Evolutionary conservation across 2,797 vertebrate genomes (phyloP).

Genomic region (Alcedo quadribrachys): DNA sequence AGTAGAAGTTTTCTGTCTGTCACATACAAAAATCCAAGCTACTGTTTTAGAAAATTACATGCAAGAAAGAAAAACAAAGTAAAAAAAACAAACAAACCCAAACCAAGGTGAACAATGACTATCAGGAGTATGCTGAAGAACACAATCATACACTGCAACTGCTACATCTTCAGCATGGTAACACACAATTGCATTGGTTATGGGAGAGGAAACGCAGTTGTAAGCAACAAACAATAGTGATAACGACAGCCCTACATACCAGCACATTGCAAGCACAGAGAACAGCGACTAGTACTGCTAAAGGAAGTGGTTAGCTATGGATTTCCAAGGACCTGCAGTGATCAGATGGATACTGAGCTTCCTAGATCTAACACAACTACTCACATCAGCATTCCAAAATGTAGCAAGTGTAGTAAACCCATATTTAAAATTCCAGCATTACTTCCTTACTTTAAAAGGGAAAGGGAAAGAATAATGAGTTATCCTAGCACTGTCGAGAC

Average conservation of each 20-base stretch:
- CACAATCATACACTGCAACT: neutral
- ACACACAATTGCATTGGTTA: neutral
- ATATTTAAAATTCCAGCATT: neutral
- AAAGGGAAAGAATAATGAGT: neutral
- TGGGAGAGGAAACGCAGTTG: neutral
- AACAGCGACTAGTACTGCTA: neutral
- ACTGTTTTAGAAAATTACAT: neutral
- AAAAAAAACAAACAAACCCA: neutral
- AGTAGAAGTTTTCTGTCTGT: neutral
- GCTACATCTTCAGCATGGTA: neutral
- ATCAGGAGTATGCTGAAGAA: neutral
- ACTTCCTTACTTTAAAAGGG: neutral
- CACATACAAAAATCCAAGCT: neutral
- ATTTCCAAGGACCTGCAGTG: neutral
- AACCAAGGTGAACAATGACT: neutral
- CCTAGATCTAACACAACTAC: neutral
- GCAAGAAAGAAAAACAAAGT: neutral
- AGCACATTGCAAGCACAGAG: neutral
- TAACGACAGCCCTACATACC: neutral
- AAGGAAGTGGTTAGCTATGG: neutral
- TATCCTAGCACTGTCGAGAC: neutral
- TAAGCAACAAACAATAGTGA: neutral
- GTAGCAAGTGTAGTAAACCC: neutral
- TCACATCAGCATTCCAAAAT: neutral
- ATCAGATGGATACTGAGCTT: neutral